Base-by-base conservation (phyloP, 2,888 invertebrate genomes). In the Drosophila basisetae region DNA sequence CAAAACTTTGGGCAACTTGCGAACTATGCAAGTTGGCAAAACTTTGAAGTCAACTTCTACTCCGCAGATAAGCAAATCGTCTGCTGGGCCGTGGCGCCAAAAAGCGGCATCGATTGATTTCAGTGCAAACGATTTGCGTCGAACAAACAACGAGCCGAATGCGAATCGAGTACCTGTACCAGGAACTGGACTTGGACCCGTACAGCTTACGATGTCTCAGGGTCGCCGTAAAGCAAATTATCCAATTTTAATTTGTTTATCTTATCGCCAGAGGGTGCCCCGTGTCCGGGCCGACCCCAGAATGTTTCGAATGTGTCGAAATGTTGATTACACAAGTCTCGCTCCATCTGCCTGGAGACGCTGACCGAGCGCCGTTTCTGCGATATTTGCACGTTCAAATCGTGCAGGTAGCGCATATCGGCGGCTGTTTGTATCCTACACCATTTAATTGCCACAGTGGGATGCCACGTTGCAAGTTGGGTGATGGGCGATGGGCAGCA, bases 211-310 rank as follows among this genome's bases (percentile, higher is more conserved):
- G 84, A 83, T 54, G 78, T 73, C 60, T 88, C 88, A 68, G 89
- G 86, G 41, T 76, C 78, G 67, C 93, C 93, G 78, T 94, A 94
- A 83, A 94, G 93, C 84, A 94, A 92, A 91, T 93, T 91, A 90
- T 93, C 91, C 92, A 94, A 91, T 83, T 93, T 94, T 60, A 92
- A 81, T 89, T 93, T 94, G 80, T 91, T 90, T 74, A 86, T 92
- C 61, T 91, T 89, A 39, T 86, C 78, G 61, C 84, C 83, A 30
- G 35, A 22, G 50, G 92, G 93, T 37, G 93, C 93, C 49, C 93
- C 93, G 78, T 93, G 96, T 1, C 97, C 97, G 0, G 97, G 97
- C 55, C 96, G 94, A 33, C 97, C 97, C 97, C 97, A 97, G 83
- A 96, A 94, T 13, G 95, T 95, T 58, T 95, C 95, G 95, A 96